A percentile compares a stretch with the other conserved stretches of the same genome.
phyloP scores from a whole-genome alignment of 1,140 invertebrate genomes.

The Heliconius eleuchia region DNA sequence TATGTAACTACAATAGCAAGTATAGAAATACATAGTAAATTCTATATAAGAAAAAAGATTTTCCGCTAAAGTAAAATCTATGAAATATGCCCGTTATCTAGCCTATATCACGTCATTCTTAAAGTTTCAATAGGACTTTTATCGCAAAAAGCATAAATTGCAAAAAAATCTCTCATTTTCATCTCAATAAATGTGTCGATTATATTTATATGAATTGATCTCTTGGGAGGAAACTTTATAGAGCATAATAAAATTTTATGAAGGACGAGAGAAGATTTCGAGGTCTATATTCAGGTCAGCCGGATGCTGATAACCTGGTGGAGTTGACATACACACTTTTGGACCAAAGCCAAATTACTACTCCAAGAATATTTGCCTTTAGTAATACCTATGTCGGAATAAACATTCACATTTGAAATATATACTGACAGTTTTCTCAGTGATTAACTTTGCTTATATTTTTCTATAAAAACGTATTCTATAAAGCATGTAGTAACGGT shows the following conservation, averaged over 20 bases:
- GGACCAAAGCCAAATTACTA: conserved; percentile 53
- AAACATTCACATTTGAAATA: conserved; percentile 5
- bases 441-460: neutral
- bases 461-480: neutral
- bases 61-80: neutral
- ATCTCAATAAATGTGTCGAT: conserved; percentile 49
- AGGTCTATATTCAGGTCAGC: conserved; percentile 61
- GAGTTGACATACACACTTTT: conserved; percentile 50
- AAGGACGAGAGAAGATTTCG: conserved; percentile 59
- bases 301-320: conserved; percentile 67
- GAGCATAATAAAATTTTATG: conserved; percentile 67
- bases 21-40: neutral
- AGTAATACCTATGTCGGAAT: conserved; percentile 17
- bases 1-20: too few species aligned
- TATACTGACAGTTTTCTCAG: neutral
- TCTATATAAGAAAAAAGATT: neutral
- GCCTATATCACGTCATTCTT: conserved; percentile 4
- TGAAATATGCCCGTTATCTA: neutral
- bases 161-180: conserved; percentile 24
- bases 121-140: conserved; percentile 4
- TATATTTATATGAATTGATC: conserved; percentile 59
- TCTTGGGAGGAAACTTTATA: conserved; percentile 59
- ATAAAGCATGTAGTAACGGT: neutral
- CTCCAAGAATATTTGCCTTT: conserved; percentile 25
- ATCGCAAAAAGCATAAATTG: conserved; percentile 18